Conservation (phyloP, 92 coral and sea anemone species). For the Meandrina meandrites region DNA sequence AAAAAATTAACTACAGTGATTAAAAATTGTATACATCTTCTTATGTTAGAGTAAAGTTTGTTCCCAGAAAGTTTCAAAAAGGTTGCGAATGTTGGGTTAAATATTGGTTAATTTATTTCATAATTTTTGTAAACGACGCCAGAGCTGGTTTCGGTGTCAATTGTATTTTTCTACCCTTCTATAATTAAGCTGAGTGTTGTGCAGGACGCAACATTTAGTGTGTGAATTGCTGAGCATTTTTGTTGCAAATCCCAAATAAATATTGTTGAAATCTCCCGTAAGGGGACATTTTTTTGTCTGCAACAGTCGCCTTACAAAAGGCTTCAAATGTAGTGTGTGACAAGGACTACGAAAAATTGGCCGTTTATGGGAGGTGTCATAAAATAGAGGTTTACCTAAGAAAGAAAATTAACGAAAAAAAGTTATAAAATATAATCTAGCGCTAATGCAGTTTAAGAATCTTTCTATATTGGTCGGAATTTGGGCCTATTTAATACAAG, state of each 20-base stretch:
- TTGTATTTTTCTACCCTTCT: background rate
- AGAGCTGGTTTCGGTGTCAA: conserved; percentile 4
- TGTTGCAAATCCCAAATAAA: background rate
- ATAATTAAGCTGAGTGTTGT: conserved; percentile 12
- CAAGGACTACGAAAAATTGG: background rate
- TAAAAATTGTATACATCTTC: conserved; percentile 18
- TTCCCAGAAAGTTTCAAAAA: background rate
- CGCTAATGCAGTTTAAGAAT: background rate
- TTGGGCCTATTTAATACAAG: background rate
- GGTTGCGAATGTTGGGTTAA: background rate
- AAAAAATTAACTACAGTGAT: background rate
- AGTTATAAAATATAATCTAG: background rate
- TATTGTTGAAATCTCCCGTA: background rate
- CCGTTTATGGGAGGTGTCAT: background rate
- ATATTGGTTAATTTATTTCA: background rate
- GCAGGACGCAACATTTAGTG: conserved; percentile 12
- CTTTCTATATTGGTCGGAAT: too few species aligned
- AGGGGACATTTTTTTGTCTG: background rate
- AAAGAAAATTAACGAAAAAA: background rate
- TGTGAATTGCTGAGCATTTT: conserved; percentile 1
- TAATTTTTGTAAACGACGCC: background rate
- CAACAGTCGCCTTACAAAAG: background rate
- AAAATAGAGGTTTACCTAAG: background rate
- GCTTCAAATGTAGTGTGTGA: background rate
- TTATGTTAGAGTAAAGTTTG: background rate